A percentile compares a stretch with the other conserved stretches of the same genome.
Conservation (phyloP, 2,888 invertebrate genomes). For the Stenurella melanura region DNA sequence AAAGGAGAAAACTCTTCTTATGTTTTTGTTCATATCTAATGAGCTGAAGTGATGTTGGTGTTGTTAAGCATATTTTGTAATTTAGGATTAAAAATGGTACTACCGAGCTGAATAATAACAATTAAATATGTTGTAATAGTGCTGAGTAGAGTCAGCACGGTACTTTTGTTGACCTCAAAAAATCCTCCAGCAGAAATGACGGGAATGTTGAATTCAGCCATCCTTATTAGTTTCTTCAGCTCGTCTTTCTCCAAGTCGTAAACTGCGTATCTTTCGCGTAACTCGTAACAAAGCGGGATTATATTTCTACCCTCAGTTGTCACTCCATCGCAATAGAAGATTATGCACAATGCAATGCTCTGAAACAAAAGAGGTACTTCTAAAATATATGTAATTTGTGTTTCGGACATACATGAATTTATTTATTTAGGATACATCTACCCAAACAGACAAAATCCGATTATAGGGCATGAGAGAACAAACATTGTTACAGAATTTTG, state of each 20-base stretch:
- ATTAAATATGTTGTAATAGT: slow-evolving; percentile 45
- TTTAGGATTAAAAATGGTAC: background rate
- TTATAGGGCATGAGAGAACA: too few relatives aligned
- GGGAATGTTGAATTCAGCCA: slow-evolving; percentile 28
- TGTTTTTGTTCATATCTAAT: background rate
- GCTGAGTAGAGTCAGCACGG: slow-evolving; percentile 40
- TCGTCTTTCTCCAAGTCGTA: slow-evolving; percentile 36
- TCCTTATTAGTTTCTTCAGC: slow-evolving; percentile 21
- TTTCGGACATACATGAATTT: too few relatives aligned
- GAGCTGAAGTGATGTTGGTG: background rate
- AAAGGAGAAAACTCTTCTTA: too few relatives aligned
- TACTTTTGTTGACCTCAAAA: slow-evolving; percentile 39
- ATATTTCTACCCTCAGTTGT: slow-evolving; percentile 30
- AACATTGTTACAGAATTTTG: too few relatives aligned
- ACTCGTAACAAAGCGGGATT: slow-evolving; percentile 26
- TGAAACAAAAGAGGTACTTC: background rate
- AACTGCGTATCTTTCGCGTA: slow-evolving; percentile 14
- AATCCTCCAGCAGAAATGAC: slow-evolving; percentile 40
- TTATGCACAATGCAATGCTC: slow-evolving; percentile 1
- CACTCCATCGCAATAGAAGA: slow-evolving; percentile 35
- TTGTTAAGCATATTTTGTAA: background rate
- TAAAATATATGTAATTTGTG: too few relatives aligned
- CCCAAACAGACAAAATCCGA: too few relatives aligned
- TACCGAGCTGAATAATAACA: slow-evolving; percentile 47
- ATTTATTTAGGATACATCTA: too few relatives aligned